phyloP scores from a whole-genome alignment of 2,888 invertebrate species.

The Acleris sparsana region DNA sequence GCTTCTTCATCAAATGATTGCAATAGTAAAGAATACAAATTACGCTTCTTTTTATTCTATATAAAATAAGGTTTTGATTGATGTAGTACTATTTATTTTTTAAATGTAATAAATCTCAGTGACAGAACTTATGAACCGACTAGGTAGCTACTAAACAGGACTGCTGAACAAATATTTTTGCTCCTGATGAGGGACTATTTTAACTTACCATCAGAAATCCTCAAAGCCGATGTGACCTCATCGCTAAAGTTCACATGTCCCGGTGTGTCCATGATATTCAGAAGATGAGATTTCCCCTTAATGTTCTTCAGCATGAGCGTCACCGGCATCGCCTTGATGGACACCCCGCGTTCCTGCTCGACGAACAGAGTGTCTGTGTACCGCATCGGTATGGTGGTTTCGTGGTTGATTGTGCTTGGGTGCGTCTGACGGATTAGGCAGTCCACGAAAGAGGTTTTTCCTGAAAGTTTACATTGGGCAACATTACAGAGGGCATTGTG shows the following conservation, averaged over 20 bases:
- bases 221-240: conserved; percentile 98
- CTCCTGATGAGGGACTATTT: too few relatives aligned
- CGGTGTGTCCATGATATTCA: conserved; percentile 99
- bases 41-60: too few relatives aligned
- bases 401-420: conserved; percentile 90
- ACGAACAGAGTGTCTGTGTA: conserved; percentile 99
- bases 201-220: conserved; percentile 87
- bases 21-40: too few relatives aligned
- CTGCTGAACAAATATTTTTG: too few relatives aligned
- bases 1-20: too few relatives aligned
- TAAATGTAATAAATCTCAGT: too few relatives aligned
- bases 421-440: conserved; percentile 98
- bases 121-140: too few relatives aligned
- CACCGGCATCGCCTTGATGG: conserved; percentile 98
- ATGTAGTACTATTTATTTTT: too few relatives aligned
- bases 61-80: too few relatives aligned
- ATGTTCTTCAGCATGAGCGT: conserved; percentile 96
- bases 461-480: conserved; percentile 49
- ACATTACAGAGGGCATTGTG: background rate
- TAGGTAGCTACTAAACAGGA: too few relatives aligned
- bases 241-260: conserved; percentile 99
- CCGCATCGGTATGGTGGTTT: conserved; percentile 90
- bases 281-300: conserved; percentile 96
- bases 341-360: conserved; percentile 98
- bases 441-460: conserved; percentile 98